Base-by-base conservation (phyloP, 1,140 invertebrate species). In the Argopecten irradians region DNA sequence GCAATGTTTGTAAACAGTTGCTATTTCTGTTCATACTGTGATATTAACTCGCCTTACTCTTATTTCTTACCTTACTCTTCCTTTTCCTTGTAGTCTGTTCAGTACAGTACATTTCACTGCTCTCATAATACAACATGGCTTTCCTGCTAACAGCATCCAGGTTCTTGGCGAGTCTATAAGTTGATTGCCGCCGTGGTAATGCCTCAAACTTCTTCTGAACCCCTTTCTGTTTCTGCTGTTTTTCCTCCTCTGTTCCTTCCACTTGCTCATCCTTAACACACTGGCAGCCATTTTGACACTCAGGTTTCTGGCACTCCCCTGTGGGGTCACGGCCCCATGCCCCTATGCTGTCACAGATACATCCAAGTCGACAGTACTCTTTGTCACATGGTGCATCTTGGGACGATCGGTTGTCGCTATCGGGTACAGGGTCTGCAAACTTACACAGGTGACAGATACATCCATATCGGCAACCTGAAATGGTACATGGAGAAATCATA, bases 401-500 rank as follows among this genome's bases (percentile, higher is more conserved):
- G 22, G 84, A 14, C 83, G 87, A 34, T 34, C 87, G 88, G 28
- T n/a, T 71, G 2, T 71, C 55, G n/a, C n/a, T n/a, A n/a, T 71
- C 55, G 28, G 55, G 55, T n/a, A 5, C 55, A 71, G 34, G 16
- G 82, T 88, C 86, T n/a, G 84, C 28, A 28, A 91, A 88, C 83
- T 90, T 91, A 89, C 93, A 94, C 32, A 95, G 90, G 87, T 95
- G 94, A 92, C 94, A 95, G 28, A 95, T 93, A 89, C 94, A 95
- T 34, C 94, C 93, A 92, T 94, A 95, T 5, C 93, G 90, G 89
- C 94, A 95, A 82, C 94, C 94, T 95, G 88, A 0, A 87, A 88
- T 85, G 82, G 19, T 16, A 87, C n/a, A 84, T 0, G 82, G n/a
- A 19, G 43, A 11, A 46, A 84, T 36, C 32, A 82, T 19, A 86